These are phyloP conservation scores for Caenorhabditis sp. DNA, from an alignment of 2,888 invertebrate species.

Conservation along the genomic window DNA sequence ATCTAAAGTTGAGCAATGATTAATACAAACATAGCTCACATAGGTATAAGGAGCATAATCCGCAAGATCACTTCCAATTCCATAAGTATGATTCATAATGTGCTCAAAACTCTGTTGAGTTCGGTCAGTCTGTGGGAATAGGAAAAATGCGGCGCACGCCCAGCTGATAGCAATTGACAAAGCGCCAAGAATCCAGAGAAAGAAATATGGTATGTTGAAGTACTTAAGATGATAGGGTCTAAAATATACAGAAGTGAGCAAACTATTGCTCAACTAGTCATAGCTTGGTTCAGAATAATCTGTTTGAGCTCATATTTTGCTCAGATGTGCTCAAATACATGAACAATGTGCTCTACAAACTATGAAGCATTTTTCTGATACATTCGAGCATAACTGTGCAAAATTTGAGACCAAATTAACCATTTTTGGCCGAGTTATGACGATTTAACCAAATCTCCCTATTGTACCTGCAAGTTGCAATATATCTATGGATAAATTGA, in stretches of 20 bases:
- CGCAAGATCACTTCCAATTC: slow-evolving; percentile 4
- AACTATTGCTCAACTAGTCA: too few species aligned
- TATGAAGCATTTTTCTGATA: too few species aligned
- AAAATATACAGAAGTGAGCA: too few species aligned
- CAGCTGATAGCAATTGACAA: slow-evolving; percentile 13
- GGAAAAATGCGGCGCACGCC: slow-evolving; percentile 11
- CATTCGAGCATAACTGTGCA: too few species aligned
- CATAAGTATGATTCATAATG: slow-evolving; percentile 16
- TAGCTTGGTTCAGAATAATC: too few species aligned
- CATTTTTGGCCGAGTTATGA: too few species aligned
- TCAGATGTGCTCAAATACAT: too few species aligned
- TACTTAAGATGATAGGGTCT: slow-evolving; percentile 6
- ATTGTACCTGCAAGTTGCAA: slow-evolving; percentile 19
- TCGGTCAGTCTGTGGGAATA: slow-evolving; percentile 22
- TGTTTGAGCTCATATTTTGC: too few species aligned
- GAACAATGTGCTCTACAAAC: too few species aligned
- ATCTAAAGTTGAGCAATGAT: background rate
- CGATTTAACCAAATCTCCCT: too few species aligned
- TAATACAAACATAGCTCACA: background rate
- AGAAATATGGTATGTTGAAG: slow-evolving; percentile 9
- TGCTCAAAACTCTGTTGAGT: slow-evolving; percentile 13
- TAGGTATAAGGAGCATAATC: slow-evolving; percentile 21
- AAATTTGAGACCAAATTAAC: too few species aligned
- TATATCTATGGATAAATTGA: slow-evolving; percentile 23
- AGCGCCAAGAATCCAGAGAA: slow-evolving; percentile 3